Percentiles rank a stretch among this genome's conserved stretches.
Evolutionary conservation across 2,113 vertebrate genomes (phyloP).

Genomic region (Madoqua kirkii): DNA sequence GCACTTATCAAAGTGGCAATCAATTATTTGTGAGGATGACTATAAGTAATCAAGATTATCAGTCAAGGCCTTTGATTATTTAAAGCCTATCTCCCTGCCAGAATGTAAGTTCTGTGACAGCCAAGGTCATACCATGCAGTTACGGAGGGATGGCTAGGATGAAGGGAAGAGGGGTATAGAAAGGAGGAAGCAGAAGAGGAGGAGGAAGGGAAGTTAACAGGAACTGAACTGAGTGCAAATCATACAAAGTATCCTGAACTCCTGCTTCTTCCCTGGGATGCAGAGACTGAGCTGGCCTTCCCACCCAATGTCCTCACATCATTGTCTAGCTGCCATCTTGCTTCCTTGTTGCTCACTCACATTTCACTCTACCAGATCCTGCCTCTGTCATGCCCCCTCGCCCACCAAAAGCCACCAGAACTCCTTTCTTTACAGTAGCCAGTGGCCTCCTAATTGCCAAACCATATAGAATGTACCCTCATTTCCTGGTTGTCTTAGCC

Average conservation of each 20-base stretch:
- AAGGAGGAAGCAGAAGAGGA: not conserved
- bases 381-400: not conserved
- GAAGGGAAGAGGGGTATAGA: not conserved
- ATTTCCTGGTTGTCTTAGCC: not conserved
- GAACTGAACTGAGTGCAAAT: not conserved
- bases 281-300: not conserved
- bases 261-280: not conserved
- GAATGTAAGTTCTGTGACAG: not conserved
- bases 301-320: fast-evolving
- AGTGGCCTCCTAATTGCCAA: not conserved
- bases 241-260: not conserved
- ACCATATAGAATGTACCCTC: not conserved
- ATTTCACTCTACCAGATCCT: not conserved
- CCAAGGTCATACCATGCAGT: not conserved
- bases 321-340: too few species aligned
- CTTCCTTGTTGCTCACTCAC: not conserved
- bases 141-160: not conserved
- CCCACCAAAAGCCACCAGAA: not conserved
- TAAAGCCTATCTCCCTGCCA: not conserved
- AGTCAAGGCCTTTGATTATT: not conserved
- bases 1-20: not conserved
- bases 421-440: not conserved
- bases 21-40: not conserved
- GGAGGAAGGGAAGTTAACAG: not conserved
- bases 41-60: not conserved